Conservation (phyloP, 2,113 vertebrate species). For the Chauna torquata region DNA sequence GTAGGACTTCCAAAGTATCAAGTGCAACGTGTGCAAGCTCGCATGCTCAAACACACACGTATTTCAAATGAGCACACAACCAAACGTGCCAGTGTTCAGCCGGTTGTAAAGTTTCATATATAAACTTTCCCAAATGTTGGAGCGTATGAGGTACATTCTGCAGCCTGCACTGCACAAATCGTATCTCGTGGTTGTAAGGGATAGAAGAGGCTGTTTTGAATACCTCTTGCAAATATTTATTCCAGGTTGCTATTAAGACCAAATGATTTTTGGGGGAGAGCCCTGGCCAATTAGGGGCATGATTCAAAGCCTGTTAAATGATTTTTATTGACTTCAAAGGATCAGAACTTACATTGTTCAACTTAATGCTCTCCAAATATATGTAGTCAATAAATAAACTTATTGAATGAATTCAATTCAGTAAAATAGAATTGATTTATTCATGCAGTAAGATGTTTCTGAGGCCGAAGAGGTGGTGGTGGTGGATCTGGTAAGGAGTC, state of each 20-base stretch:
- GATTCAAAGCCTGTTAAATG: background rate
- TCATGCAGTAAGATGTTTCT: background rate
- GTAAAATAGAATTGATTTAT: background rate
- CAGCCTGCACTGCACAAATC: background rate
- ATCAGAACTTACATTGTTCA: background rate
- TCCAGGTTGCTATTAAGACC: background rate
- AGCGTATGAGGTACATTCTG: fast-evolving
- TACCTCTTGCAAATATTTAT: background rate
- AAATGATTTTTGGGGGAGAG: background rate
- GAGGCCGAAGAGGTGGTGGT: background rate
- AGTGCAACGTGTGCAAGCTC: background rate
- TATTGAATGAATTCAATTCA: background rate
- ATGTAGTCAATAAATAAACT: background rate
- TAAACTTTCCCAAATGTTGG: background rate
- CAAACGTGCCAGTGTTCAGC: background rate
- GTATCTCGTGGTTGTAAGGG: background rate
- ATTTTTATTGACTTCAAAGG: background rate
- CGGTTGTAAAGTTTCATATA: fast-evolving
- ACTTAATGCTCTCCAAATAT: background rate
- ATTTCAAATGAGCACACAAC: background rate
- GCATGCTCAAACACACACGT: fast-evolving
- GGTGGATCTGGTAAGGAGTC: background rate
- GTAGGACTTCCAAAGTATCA: background rate
- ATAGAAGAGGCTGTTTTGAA: background rate
- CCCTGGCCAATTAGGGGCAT: background rate